Evolutionary conservation across 2,113 vertebrate species (phyloP).

Genomic region (Catharus bicknelli): DNA sequence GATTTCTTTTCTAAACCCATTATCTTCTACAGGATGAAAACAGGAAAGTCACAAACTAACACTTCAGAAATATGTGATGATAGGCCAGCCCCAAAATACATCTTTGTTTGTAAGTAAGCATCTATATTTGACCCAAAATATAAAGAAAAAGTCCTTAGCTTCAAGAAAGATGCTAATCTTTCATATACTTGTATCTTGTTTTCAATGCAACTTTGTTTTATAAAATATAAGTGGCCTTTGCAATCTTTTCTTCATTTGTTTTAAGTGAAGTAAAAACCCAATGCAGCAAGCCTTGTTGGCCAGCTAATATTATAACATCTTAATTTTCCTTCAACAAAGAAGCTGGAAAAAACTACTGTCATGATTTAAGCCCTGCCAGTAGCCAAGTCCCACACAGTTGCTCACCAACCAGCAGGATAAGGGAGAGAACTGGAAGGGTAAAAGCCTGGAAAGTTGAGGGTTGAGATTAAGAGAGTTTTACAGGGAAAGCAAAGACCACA

Average conservation of each 20-base stretch:
- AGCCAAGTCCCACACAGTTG: neutral
- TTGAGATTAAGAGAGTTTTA: neutral
- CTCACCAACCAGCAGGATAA: rapidly evolving
- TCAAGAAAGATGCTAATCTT: neutral
- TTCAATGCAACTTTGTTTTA: neutral
- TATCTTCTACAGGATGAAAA: neutral
- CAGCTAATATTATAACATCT: neutral
- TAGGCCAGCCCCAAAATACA: neutral
- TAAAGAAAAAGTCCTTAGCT: neutral
- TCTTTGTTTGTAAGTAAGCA: neutral
- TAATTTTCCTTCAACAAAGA: neutral
- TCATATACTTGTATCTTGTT: neutral
- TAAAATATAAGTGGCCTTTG: neutral
- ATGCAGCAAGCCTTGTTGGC: neutral
- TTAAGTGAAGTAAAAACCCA: neutral
- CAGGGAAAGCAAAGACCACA: neutral
- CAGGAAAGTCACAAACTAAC: neutral
- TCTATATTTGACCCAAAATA: neutral
- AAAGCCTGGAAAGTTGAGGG: neutral
- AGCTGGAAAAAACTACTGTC: neutral
- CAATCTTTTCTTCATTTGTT: neutral
- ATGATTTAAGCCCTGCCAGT: neutral
- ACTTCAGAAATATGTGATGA: neutral
- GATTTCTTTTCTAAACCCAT: neutral
- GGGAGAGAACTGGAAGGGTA: neutral